phyloP scores from a whole-genome alignment of 2,113 vertebrate genomes.

The Lipophrys pholis region DNA sequence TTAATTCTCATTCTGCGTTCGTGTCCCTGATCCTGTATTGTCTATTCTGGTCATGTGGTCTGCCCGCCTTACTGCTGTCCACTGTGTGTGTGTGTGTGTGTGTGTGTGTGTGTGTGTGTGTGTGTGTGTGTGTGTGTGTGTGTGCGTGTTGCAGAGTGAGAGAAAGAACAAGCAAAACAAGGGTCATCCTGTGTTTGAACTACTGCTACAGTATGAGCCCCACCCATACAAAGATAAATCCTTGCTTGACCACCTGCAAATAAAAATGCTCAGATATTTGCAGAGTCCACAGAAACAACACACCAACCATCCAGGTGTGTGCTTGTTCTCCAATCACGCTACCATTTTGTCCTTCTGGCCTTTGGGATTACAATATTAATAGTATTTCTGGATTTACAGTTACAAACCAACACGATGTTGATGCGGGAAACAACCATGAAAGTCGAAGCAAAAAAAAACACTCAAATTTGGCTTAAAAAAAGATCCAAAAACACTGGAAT shows the following conservation, averaged over 20 bases:
- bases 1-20: slow-evolving; percentile 78
- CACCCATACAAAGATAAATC: slow-evolving; percentile 49
- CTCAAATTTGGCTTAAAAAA: slow-evolving; percentile 11
- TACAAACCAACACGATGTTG: slow-evolving; percentile 9
- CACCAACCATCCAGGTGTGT: slow-evolving; percentile 4
- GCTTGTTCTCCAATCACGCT: not conserved
- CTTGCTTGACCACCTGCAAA: slow-evolving; percentile 29
- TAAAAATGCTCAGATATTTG: slow-evolving; percentile 20
- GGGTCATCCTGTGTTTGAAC: slow-evolving; percentile 52
- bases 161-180: slow-evolving; percentile 23
- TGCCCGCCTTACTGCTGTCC: slow-evolving; percentile 65
- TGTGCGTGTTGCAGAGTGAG: slow-evolving; percentile 26
- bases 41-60: slow-evolving; percentile 74
- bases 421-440: slow-evolving; percentile 8
- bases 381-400: slow-evolving; percentile 20
- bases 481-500: slow-evolving; percentile 15
- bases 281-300: not conserved
- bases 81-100: slow-evolving; percentile 67
- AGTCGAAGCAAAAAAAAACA: slow-evolving; percentile 4
- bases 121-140: slow-evolving; percentile 25
- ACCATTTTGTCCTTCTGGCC: slow-evolving; percentile 9
- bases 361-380: slow-evolving; percentile 13
- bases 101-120: slow-evolving; percentile 40
- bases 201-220: slow-evolving; percentile 38
- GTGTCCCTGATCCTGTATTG: slow-evolving; percentile 70